Conservation (phyloP, 2,888 invertebrate genomes). For the Caenorhabditis sulstoni region DNA sequence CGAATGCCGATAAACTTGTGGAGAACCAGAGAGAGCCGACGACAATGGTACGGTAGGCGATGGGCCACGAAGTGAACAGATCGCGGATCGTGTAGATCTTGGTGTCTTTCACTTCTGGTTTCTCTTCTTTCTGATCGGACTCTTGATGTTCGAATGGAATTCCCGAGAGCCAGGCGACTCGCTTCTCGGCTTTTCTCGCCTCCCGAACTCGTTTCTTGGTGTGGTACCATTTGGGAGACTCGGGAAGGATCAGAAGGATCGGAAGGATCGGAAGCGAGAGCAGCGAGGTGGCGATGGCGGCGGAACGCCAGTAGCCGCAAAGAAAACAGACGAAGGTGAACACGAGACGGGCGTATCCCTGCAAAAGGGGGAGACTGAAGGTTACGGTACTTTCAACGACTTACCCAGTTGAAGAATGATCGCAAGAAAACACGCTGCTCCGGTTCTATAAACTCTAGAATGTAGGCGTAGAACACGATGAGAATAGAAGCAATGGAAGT, state of each 20-base stretch:
- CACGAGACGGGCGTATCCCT: slow-evolving; percentile 69
- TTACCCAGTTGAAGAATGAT: slow-evolving; percentile 70
- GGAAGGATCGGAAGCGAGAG: slow-evolving; percentile 59
- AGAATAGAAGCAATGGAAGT: slow-evolving; percentile 65
- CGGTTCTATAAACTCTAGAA: slow-evolving; percentile 65
- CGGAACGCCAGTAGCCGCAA: slow-evolving; percentile 64
- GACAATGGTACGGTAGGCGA: slow-evolving; percentile 60
- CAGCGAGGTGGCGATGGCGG: slow-evolving; percentile 60
- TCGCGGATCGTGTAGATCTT: slow-evolving; percentile 66
- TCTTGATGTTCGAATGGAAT: slow-evolving; percentile 1
- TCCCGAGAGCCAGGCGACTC: slow-evolving; percentile 47
- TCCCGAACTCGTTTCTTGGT: slow-evolving; percentile 56
- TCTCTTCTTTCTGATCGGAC: not conserved
- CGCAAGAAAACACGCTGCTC: slow-evolving; percentile 68
- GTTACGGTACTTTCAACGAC: slow-evolving; percentile 11
- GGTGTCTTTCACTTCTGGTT: slow-evolving; percentile 30
- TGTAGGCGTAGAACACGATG: slow-evolving; percentile 68
- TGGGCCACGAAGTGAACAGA: slow-evolving; percentile 58
- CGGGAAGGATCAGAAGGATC: slow-evolving; percentile 59
- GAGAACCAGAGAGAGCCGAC: slow-evolving; percentile 66
- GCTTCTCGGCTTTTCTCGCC: slow-evolving; percentile 51
- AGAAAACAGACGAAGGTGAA: slow-evolving; percentile 68
- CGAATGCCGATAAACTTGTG: slow-evolving; percentile 67
- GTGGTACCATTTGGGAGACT: slow-evolving; percentile 68
- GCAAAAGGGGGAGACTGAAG: slow-evolving; percentile 16